Evolutionary conservation across 2,888 invertebrate species (phyloP), one percentile per base, ranked within the genome.

Genomic region (Microdon myrmicae): DNA sequence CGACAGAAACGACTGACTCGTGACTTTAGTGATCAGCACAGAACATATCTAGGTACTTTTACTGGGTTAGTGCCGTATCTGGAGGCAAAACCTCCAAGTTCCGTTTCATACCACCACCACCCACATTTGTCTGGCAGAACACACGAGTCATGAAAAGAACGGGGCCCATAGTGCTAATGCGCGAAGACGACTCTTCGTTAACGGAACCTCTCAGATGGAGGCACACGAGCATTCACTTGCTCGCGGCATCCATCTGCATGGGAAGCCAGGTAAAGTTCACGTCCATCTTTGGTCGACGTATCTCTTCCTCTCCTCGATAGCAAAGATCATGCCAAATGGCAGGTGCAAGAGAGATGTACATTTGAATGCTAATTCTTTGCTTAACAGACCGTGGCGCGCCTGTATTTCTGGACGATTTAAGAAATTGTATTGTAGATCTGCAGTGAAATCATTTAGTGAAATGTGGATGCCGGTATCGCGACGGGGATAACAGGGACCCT

Each of bases 111-210:
- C 32, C 16, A 25, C 44, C 31, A 38, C 38, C 60, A 55, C 61
- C 61, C 56, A 61, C 56, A 49, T 48, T n/a, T 43, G 32, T 38
- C 32, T 48, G 35, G 37, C 13, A 39, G 10, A n/a, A n/a, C n/a
- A n/a, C 32, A 31, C 10, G 26, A 51, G 26, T 34, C 10, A 31
- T 12, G 37, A n/a, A n/a, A n/a, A n/a, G n/a, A n/a, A n/a, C n/a
- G n/a, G n/a, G n/a, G n/a, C n/a, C 7, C 38, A 26, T 38, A 26
- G 8, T 29, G n/a, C n/a, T n/a, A n/a, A n/a, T n/a, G n/a, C n/a
- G n/a, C n/a, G n/a, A n/a, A n/a, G n/a, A n/a, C n/a, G n/a, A 58
- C 51, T 64, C 58, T 58, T 64, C 64, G 64, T 64, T 64, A 64
- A 64, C 64, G 64, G 64, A 16, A 58, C 58, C 64, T 37, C 34